Percentiles rank a stretch among this genome's conserved stretches.
Evolutionary conservation across 2,797 vertebrate genomes (phyloP).

Genomic region (Parauchenoglanis ngamensis): DNA sequence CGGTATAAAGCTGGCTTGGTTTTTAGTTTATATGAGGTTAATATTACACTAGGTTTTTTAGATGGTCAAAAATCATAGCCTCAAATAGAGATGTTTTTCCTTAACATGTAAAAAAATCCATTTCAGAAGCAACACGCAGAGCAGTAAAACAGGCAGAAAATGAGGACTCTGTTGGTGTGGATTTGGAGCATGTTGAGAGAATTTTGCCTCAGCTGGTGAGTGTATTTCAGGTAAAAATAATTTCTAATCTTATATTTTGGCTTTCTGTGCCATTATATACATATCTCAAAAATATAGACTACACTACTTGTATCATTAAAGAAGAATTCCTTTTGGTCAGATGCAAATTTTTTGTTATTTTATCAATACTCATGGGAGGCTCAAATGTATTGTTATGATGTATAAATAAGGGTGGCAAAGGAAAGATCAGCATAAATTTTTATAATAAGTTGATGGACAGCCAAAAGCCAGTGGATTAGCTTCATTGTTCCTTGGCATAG

Average conservation of each 20-base stretch:
- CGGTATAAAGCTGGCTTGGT: no score
- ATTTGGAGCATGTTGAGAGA: constrained; percentile 81
- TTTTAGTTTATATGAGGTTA: neutral
- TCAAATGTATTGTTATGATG: neutral
- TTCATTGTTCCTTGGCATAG: no score
- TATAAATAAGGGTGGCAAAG: neutral
- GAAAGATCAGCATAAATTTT: neutral
- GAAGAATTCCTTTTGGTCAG: no score
- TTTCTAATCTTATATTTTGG: neutral
- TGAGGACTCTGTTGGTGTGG: constrained; percentile 72
- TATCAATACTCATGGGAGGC: neutral
- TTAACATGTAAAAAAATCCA: neutral
- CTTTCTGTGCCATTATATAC: neutral
- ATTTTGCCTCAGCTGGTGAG: constrained; percentile 76
- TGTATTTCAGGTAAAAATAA: neutral
- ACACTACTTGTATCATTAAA: neutral
- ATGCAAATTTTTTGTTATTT: neutral
- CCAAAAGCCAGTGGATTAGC: no score
- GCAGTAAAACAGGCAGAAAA: constrained; percentile 74
- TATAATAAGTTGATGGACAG: neutral
- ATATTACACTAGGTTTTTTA: neutral
- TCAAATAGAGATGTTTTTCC: neutral
- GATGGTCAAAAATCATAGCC: neutral
- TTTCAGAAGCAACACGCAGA: constrained; percentile 74
- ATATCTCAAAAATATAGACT: neutral